Conservation (phyloP, 1,140 invertebrate genomes). For the Drosophila sulfurigaster region DNA sequence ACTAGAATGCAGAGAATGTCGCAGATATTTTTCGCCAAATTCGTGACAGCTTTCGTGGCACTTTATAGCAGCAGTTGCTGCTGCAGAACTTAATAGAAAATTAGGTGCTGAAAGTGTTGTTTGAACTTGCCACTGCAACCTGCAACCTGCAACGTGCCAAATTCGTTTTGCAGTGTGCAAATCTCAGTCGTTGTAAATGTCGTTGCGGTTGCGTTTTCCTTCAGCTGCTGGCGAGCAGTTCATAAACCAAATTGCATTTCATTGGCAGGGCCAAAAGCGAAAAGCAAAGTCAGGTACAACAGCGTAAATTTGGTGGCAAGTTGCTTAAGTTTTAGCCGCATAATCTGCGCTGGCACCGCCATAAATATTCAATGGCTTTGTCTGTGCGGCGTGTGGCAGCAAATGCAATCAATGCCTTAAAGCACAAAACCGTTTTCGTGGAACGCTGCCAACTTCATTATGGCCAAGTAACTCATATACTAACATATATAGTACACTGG, state of each 20-base stretch:
- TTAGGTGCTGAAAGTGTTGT: slow-evolving; percentile 58
- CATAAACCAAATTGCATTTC: slow-evolving; percentile 82
- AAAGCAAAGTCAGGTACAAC: slow-evolving; percentile 40
- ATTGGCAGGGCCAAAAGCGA: slow-evolving; percentile 43
- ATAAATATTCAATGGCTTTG: slow-evolving; percentile 80
- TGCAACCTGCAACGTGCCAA: slow-evolving; percentile 44
- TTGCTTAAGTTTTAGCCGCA: slow-evolving; percentile 78
- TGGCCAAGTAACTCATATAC: slow-evolving; percentile 37
- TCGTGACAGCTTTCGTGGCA: slow-evolving; percentile 54
- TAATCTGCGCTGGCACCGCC: slow-evolving; percentile 73
- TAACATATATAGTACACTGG: too few species aligned
- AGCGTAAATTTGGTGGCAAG: slow-evolving; percentile 58
- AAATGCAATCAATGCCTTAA: slow-evolving; percentile 59
- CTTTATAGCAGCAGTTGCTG: slow-evolving; percentile 13
- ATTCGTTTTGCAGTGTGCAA: slow-evolving; percentile 68
- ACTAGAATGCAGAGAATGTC: slow-evolving; percentile 19
- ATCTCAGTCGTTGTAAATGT: slow-evolving; percentile 53
- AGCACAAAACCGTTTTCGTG: slow-evolving; percentile 23
- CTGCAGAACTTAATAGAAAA: slow-evolving; percentile 54
- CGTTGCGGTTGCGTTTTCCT: slow-evolving; percentile 12
- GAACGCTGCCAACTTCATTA: slow-evolving; percentile 66
- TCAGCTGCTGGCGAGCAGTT: slow-evolving; percentile 46
- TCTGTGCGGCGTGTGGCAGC: slow-evolving; percentile 30
- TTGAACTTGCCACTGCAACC: slow-evolving; percentile 20
- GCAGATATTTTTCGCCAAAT: slow-evolving; percentile 53